Evolutionary conservation across 2,113 vertebrate genomes (phyloP), one percentile per base, ranked within the genome.

Genomic region (Paradoxurus hermaphroditus): DNA sequence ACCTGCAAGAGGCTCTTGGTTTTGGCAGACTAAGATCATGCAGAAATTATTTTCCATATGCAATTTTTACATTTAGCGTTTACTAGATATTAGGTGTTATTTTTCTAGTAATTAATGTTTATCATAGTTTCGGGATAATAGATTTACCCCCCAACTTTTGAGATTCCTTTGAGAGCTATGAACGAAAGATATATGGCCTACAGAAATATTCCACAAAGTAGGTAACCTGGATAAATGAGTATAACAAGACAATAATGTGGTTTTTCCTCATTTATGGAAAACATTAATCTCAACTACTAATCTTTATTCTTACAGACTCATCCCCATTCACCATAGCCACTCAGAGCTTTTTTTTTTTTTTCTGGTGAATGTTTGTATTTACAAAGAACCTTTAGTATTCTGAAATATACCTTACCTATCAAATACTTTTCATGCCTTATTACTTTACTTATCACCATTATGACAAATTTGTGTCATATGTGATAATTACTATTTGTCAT

Each of bases 291-390:
- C 3, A 36, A 4, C 82, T 88, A 63, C 51, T 44, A 63, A 27
- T 70, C 41, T 63, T 27, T 86, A 19, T 75, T 83, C 56, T 70
- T 82, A 75, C 10, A 68, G 68, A 87, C 79, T 34, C 19, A 53
- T 73, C 63, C 11, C 16, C 73, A 86, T 87, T 77, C 41, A 13
- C 7, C 3, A 11, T 83, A 87, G 87, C n/a, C 31, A 85, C 15
- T 36, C 51, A 89, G 41, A 89, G 15, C 49, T 3, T 56, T 85
- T 59, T 59, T 23, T 65, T 56, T 59, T 53, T 56, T 87, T 68
- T 95, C 68, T n/a, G 78, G 23, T 83, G 67, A 91, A 49, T 53
- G 31, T 75, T 56, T 31, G 21, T 68, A 90, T 93, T 95, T 92
- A 75, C 25, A 59, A 93, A 97, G 36, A 92, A 87, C 27, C 36